phyloP scores from a whole-genome alignment of 1,140 invertebrate species.

The Arctopsyche grandis region DNA sequence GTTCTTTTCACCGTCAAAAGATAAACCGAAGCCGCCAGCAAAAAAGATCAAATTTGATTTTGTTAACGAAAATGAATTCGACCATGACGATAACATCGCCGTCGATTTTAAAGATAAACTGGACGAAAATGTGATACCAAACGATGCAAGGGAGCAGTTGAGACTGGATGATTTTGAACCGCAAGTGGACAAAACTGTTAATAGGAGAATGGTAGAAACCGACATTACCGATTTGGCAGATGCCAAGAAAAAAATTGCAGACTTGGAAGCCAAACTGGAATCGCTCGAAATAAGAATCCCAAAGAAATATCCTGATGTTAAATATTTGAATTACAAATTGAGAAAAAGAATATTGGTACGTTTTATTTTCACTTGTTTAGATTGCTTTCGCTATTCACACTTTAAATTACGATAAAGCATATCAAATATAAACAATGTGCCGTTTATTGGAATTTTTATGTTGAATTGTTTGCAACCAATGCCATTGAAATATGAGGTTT shows the following conservation, averaged over 20 bases:
- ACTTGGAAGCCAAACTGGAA: constrained; percentile 77
- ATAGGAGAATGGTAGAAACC: background rate
- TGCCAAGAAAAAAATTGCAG: constrained; percentile 71
- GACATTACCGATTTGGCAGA: constrained; percentile 67
- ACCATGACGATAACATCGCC: constrained; percentile 38
- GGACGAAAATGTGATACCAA: constrained; percentile 47
- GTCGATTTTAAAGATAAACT: constrained; percentile 47
- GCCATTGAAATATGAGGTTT: too few relatives aligned
- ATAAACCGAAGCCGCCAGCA: constrained; percentile 27
- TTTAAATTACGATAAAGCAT: background rate
- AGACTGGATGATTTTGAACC: constrained; percentile 42
- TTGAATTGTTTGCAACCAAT: too few relatives aligned
- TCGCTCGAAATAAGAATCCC: constrained; percentile 77
- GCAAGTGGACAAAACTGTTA: constrained; percentile 9
- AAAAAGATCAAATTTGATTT: constrained; percentile 47
- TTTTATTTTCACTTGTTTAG: constrained; percentile 39
- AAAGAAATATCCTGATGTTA: constrained; percentile 90
- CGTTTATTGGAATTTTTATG: too few relatives aligned
- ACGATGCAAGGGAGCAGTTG: constrained; percentile 49
- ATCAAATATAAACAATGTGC: too few relatives aligned
- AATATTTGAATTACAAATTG: constrained; percentile 89
- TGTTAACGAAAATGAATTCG: constrained; percentile 50
- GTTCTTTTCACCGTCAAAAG: constrained; percentile 32
- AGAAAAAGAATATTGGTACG: constrained; percentile 89
- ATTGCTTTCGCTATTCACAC: background rate